These are phyloP conservation scores for Heteropelma amictum DNA, from an alignment of 2,888 invertebrate species.

Conservation along the genomic window DNA sequence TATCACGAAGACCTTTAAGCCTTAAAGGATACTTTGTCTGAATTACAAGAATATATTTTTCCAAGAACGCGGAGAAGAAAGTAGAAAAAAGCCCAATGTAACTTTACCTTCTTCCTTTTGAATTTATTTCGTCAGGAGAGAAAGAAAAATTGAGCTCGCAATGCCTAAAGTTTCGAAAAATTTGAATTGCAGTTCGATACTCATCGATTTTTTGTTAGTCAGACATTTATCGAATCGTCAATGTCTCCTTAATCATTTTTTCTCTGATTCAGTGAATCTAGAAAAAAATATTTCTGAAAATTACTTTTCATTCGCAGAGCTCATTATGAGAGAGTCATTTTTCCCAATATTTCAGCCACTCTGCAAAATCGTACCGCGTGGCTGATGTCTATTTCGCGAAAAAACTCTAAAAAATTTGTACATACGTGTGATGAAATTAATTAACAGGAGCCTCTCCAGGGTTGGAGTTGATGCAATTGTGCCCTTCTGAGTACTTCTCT, in stretches of 20 bases:
- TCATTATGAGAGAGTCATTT: background rate
- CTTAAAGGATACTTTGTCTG: conserved; percentile 15
- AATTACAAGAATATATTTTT: conserved; percentile 6
- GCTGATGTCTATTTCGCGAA: background rate
- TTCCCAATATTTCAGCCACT: conserved; percentile 5
- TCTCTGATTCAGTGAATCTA: no score
- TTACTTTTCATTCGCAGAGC: background rate
- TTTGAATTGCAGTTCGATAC: no score
- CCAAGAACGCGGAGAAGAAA: background rate
- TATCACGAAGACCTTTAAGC: conserved; percentile 31
- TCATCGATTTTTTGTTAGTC: no score
- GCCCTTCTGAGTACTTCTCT: no score
- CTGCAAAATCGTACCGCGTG: conserved; percentile 27
- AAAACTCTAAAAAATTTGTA: background rate
- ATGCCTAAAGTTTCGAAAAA: no score
- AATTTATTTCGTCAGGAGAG: no score
- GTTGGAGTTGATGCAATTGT: no score
- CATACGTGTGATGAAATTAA: background rate
- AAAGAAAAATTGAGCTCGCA: no score
- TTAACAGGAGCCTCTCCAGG: no score
- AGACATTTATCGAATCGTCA: background rate
- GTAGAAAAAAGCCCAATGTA: background rate
- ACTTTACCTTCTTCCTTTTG: no score
- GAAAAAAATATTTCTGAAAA: background rate
- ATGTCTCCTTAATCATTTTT: no score